A percentile compares a stretch with the other conserved stretches of the same genome.
Conservation (phyloP, 1,140 invertebrate genomes). For the Anadara kagoshimensis region DNA sequence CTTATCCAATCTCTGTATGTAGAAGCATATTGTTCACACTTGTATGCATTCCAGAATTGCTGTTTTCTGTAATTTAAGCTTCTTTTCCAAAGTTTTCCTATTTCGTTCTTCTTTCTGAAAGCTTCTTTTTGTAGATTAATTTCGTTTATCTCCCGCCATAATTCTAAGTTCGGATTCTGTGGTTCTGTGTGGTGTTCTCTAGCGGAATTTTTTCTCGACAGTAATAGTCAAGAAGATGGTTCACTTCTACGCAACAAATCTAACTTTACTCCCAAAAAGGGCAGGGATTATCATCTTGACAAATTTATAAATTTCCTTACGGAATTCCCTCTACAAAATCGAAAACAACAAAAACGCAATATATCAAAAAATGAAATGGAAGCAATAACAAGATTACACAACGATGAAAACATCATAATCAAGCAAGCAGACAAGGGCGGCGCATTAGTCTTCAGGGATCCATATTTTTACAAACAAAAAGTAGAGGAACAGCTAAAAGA, state of each 20-base stretch:
- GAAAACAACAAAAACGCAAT: not conserved
- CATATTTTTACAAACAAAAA: not conserved
- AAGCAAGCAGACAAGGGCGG: no score
- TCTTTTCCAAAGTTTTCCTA: not conserved
- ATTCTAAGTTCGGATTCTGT: not conserved
- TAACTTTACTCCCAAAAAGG: conserved; percentile 10
- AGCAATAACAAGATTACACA: not conserved
- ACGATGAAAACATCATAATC: conserved; percentile 6
- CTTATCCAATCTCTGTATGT: conserved; percentile 3
- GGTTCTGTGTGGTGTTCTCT: no score
- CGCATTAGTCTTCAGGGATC: not conserved
- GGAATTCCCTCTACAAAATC: not conserved
- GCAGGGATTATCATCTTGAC: not conserved
- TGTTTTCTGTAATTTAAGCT: not conserved
- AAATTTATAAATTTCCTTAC: not conserved
- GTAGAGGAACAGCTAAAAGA: no score
- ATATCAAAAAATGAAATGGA: not conserved
- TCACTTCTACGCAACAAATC: conserved; percentile 12
- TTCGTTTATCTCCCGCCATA: not conserved
- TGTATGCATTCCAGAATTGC: conserved; percentile 1
- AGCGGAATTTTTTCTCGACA: not conserved
- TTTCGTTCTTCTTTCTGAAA: not conserved
- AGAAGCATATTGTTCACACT: conserved; percentile 5
- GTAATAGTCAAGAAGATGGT: not conserved
- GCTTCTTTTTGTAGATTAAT: conserved; percentile 10